Conservation (phyloP, 2,888 invertebrate genomes). For the Hydropsyche betteni region DNA sequence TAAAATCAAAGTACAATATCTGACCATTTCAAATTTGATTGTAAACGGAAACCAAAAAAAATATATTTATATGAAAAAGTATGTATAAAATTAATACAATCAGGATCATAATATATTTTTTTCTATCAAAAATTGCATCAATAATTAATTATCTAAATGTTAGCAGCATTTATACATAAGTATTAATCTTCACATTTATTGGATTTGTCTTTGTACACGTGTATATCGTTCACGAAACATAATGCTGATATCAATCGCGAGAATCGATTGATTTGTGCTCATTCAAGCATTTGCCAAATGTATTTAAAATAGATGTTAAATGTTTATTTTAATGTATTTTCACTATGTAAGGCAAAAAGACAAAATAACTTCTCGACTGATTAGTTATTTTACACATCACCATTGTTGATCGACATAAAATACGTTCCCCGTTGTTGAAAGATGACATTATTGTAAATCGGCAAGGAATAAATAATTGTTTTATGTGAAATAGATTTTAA, state of each 20-base stretch:
- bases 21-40: conserved; percentile 7
- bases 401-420: neutral
- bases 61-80: neutral
- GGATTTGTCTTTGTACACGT: neutral
- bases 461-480: conserved; percentile 19
- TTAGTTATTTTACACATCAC: neutral
- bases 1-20: conserved; percentile 12
- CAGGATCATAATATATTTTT: conserved; percentile 3
- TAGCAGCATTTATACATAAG: neutral
- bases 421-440: neutral
- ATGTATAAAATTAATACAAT: conserved; percentile 4
- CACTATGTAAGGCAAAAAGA: conserved; percentile 24
- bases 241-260: conserved; percentile 17
- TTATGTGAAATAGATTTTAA: conserved; percentile 19
- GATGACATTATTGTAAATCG: neutral
- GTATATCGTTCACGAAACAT: conserved; percentile 7
- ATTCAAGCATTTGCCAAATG: conserved; percentile 34
- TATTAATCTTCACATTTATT: conserved; percentile 1
- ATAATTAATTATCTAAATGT: neutral
- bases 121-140: neutral
- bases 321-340: conserved; percentile 1
- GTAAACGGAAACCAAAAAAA: too few species aligned
- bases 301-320: conserved; percentile 32
- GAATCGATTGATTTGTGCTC: conserved; percentile 19
- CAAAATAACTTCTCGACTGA: conserved; percentile 33